Evolutionary conservation across 2,888 invertebrate genomes (phyloP).

Genomic region (Cryptocheilus praepositus): DNA sequence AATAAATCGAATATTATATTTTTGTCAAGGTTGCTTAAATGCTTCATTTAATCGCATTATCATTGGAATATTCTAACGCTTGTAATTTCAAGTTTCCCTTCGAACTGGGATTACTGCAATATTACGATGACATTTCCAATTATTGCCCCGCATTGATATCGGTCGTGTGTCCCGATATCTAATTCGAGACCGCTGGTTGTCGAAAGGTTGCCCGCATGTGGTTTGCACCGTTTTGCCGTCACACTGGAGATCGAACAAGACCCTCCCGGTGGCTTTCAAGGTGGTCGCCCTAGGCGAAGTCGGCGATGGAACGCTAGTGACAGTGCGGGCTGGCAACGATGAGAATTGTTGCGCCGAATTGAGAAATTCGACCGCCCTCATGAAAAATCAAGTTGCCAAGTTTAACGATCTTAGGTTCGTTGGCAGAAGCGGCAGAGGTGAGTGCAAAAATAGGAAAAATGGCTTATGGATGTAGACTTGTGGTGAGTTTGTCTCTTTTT

Average conservation of each 20-base stretch:
- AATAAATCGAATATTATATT: no score
- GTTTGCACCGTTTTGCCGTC: conserved; percentile 92
- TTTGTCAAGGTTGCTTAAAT: no score
- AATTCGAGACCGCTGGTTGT: no score
- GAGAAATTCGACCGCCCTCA: conserved; percentile 93
- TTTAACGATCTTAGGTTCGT: conserved; percentile 98
- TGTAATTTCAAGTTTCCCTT: no score
- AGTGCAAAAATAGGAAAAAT: conserved; percentile 68
- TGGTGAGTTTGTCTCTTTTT: no score
- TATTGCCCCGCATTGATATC: no score
- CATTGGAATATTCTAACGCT: no score
- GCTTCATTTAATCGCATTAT: no score
- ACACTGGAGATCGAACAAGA: conserved; percentile 98
- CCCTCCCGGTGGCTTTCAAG: conserved; percentile 96
- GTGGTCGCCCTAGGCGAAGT: conserved; percentile 95
- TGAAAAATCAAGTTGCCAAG: conserved; percentile 98
- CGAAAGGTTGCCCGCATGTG: conserved; percentile 69
- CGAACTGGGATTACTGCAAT: no score
- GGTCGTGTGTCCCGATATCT: no score
- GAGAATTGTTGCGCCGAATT: conserved; percentile 97
- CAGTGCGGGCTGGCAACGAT: conserved; percentile 96
- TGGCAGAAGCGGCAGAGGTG: conserved; percentile 96
- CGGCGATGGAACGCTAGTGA: conserved; percentile 95
- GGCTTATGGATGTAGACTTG: no score
- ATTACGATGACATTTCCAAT: no score